Percentiles rank a stretch among this genome's conserved stretches.
These are phyloP conservation scores for Caerostris extrusa DNA, from an alignment of 1,140 invertebrate species.

Conservation along the genomic window DNA sequence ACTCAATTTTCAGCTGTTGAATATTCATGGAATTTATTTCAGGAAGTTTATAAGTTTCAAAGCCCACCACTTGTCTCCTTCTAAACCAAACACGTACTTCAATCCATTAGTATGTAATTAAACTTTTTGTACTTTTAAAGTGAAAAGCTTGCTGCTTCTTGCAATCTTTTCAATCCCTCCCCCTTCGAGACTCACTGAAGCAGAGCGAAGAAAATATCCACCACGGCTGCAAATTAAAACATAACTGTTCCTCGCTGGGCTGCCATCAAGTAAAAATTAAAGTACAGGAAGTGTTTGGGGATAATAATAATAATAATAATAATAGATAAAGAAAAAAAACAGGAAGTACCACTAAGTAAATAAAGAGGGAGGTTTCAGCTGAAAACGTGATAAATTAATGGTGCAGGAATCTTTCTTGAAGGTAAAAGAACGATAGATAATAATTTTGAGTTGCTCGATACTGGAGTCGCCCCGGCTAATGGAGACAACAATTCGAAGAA, in stretches of 20 bases:
- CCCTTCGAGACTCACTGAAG: background rate
- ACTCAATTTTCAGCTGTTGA: background rate
- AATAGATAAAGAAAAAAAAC: background rate
- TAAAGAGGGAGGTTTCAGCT: conserved; percentile 16
- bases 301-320: background rate
- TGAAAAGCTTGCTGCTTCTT: background rate
- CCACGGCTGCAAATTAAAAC: conserved; percentile 54
- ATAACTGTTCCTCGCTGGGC: conserved; percentile 48
- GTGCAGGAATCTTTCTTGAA: conserved; percentile 70
- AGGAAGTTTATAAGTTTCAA: background rate
- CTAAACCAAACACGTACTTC: background rate
- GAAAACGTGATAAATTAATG: conserved; percentile 74
- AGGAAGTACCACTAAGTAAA: conserved; percentile 50
- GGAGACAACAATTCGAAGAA: conserved; percentile 52
- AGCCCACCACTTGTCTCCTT: background rate
- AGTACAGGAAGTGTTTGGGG: conserved; percentile 23
- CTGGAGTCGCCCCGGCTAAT: conserved; percentile 38
- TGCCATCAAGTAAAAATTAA: conserved; percentile 38
- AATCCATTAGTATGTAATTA: conserved; percentile 15
- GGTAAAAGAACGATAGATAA: conserved; percentile 70
- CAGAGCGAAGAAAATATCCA: conserved; percentile 22
- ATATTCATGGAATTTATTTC: background rate
- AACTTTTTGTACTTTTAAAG: background rate
- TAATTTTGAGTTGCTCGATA: conserved; percentile 70
- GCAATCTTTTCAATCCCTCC: too few relatives aligned